Conservation (phyloP, 2,797 vertebrate species). For the Anomalospiza imberbis region DNA sequence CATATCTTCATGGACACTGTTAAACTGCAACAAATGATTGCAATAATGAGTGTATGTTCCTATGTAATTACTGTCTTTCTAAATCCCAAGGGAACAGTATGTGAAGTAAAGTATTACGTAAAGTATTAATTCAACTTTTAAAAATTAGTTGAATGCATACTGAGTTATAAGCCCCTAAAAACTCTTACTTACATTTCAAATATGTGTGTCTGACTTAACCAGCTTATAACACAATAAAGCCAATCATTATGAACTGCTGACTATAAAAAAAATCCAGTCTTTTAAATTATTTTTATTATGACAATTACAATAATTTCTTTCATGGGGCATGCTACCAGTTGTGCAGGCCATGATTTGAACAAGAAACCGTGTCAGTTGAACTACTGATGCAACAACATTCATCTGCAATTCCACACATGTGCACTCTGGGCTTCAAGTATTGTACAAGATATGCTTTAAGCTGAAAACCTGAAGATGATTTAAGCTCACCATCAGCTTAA, state of each 20-base stretch:
- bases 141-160: neutral
- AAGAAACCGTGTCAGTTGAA: neutral
- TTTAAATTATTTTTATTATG: neutral
- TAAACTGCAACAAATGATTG: constrained; percentile 20
- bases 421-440: neutral
- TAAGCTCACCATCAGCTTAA: neutral
- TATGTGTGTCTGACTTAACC: neutral
- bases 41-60: constrained; percentile 12
- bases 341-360: neutral
- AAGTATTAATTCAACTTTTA: neutral
- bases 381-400: neutral
- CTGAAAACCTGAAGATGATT: neutral
- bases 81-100: neutral
- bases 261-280: neutral
- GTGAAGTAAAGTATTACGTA: neutral
- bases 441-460: neutral
- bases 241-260: neutral
- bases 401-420: neutral
- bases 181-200: constrained; percentile 10
- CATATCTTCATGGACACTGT: neutral
- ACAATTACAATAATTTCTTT: neutral
- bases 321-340: neutral
- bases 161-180: neutral
- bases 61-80: constrained; percentile 21
- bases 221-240: neutral